Evolutionary conservation across 2,113 vertebrate species (phyloP).

Genomic region (Tringa solitaria): DNA sequence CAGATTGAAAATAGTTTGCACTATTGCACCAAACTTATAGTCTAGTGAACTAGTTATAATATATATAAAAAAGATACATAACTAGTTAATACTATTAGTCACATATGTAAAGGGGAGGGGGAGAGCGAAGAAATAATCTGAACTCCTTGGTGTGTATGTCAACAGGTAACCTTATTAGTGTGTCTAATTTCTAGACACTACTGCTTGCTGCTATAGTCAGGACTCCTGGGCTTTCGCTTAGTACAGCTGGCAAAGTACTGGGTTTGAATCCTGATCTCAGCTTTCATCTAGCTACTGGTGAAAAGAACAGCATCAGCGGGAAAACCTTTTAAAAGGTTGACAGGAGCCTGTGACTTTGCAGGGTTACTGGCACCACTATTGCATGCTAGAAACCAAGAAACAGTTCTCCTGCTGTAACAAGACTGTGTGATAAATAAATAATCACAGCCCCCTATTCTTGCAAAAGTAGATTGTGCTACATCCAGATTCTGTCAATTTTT

Average conservation of each 20-base stretch:
- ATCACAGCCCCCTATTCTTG: accelerated
- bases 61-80: no score
- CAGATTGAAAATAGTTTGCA: not conserved
- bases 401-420: not conserved
- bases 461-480: not conserved
- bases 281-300: not conserved
- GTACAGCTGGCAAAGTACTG: not conserved
- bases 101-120: not conserved
- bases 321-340: not conserved
- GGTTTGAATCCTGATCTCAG: not conserved
- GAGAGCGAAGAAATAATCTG: not conserved
- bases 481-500: not conserved
- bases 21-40: not conserved
- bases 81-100: not conserved
- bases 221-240: not conserved
- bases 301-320: not conserved
- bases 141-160: not conserved
- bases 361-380: not conserved
- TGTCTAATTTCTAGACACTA: not conserved
- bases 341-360: not conserved
- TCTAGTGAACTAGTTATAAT: not conserved
- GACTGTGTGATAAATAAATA: not conserved
- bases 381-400: not conserved
- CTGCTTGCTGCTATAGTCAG: not conserved
- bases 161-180: not conserved